Base-by-base conservation (phyloP, 23 tunicate species). In the Trididemnum nubilum region DNA sequence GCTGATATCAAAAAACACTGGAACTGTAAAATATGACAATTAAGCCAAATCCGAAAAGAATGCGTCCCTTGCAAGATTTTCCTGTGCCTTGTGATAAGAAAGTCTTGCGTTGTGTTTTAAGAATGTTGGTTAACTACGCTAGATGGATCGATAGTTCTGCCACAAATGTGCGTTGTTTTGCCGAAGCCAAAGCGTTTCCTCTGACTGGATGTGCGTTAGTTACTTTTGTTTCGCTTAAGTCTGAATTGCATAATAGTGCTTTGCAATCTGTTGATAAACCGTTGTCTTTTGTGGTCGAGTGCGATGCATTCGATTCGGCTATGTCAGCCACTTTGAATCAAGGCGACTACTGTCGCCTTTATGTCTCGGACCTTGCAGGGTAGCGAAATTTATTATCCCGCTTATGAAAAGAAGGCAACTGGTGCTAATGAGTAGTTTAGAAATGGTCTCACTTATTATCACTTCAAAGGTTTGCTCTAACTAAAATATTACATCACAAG, bases 281-380 rank as follows among this genome's bases (percentile, higher is more conserved):
- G 29, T 63, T 63, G 70, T 23, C 70, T 63, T 63, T 63, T 4
- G 70, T 63, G 15, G 23, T 63, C 22, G 70, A 63, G 31, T 23
- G 70, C 23, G 70, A 63, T 63, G 23, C 70, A 24, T 63, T 23
- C 22, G 70, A 63, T 23, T 9, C 22, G 7, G 70, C 31, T 5
- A 22, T 63, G 5, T 63, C 70, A 27, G 70, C 70, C n/a, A 63
- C 70, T 9, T 63, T 63, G 23, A 63, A 63, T 27, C n/a, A 63
- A 27, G 31, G 31, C 7, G 23, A 23, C 22, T 15, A 15, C 70
- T 23, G 70, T 22, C 5, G 22, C 23, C 7, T 63, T 9, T 63
- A 63, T 27, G 70, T 23, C 70, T 22, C 70, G n/a, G 12, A 63
- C 70, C 5, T 63, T 63, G 22, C 23, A 63, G 23, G 70, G 70